These are phyloP conservation scores for Chiloscyllium plagiosum DNA, from an alignment of 2,113 vertebrate species.

Conservation along the genomic window DNA sequence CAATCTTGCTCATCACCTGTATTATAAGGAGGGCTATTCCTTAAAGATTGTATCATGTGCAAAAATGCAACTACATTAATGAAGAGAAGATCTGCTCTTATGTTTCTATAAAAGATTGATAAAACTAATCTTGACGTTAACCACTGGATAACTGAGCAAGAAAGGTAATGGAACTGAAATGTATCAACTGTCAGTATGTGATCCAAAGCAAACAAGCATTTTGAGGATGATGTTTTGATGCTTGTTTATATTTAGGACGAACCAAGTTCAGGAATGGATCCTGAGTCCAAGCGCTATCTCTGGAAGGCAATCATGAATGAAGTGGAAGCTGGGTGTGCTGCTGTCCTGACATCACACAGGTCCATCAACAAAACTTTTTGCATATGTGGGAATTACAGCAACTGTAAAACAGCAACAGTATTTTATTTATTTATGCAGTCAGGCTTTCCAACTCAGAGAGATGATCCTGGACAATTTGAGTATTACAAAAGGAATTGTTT, in stretches of 20 bases:
- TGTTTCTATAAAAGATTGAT: neutral
- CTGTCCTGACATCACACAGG: conserved; percentile 62
- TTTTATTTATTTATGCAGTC: neutral
- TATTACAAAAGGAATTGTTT: neutral
- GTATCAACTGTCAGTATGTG: neutral
- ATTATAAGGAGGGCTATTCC: neutral
- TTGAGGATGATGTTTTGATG: neutral
- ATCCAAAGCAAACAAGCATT: neutral
- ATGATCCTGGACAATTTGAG: neutral
- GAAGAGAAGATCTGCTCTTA: neutral
- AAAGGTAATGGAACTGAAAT: neutral
- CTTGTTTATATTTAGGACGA: conserved; percentile 52
- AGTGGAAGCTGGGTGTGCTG: conserved; percentile 54
- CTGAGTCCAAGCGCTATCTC: conserved; percentile 56
- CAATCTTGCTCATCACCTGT: conserved; percentile 51
- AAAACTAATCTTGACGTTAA: conserved; percentile 1
- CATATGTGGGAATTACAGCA: neutral
- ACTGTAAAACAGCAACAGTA: neutral
- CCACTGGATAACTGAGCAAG: neutral
- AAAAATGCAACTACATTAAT: neutral
- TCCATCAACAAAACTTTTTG: conserved; percentile 40
- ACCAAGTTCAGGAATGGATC: conserved; percentile 65
- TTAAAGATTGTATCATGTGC: neutral
- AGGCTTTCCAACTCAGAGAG: neutral
- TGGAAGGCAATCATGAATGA: conserved; percentile 55